A percentile compares a stretch with the other conserved stretches of the same genome.
These are phyloP conservation scores for Reinhardtius hippoglossoides DNA, from an alignment of 2,113 vertebrate species.

Conservation along the genomic window DNA sequence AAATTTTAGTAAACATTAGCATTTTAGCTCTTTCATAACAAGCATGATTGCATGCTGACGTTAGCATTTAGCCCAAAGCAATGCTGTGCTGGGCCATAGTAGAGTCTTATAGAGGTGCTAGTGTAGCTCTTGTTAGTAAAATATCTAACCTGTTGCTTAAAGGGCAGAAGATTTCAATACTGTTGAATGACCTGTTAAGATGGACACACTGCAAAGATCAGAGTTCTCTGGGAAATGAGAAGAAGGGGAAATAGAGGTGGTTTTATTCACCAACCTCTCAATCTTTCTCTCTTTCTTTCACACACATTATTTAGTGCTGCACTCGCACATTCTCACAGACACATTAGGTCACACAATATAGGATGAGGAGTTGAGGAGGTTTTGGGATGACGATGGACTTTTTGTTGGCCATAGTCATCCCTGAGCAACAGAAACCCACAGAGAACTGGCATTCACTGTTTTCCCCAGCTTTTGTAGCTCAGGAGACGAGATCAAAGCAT, in stretches of 20 bases:
- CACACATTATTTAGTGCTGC: conserved; percentile 16
- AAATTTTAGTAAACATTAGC: no score
- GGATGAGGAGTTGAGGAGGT: conserved; percentile 57
- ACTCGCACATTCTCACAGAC: conserved; percentile 32
- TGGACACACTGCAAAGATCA: conserved; percentile 29
- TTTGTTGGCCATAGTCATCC: conserved; percentile 49
- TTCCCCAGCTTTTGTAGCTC: conserved; percentile 15
- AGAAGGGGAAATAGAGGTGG: conserved; percentile 17
- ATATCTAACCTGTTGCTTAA: background rate
- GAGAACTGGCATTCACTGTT: conserved; percentile 65
- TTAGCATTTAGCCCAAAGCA: no score
- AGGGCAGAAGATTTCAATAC: conserved; percentile 21
- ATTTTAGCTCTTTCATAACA: no score
- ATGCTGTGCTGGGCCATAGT: no score
- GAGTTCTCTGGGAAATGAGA: conserved; percentile 32
- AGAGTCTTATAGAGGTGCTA: background rate
- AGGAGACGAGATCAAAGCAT: conserved; percentile 40
- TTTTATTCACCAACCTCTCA: conserved; percentile 34
- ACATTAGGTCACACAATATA: conserved; percentile 36
- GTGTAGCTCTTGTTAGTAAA: background rate
- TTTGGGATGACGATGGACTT: conserved; percentile 53
- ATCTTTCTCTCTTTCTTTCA: conserved; percentile 11
- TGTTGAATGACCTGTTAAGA: conserved; percentile 39
- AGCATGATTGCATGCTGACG: no score
- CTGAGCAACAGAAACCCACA: conserved; percentile 55